A percentile compares a stretch with the other conserved stretches of the same genome.
Conservation (phyloP, 2,113 vertebrate species). For the Danio rerio region GRCz12tu NC_133179.1:13317001-13317500, state of each 20-base stretch:
- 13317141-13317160: conserved; percentile 50
- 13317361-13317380: conserved; percentile 42
- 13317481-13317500: conserved; percentile 62
- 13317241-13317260: conserved; percentile 28
- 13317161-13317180: conserved; percentile 43
- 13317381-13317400: conserved; percentile 40
- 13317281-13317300: conserved; percentile 47
- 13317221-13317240: conserved; percentile 42
- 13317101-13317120: conserved; percentile 53
- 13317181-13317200: conserved; percentile 39
- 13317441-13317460: conserved; percentile 41
- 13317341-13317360: conserved; percentile 64
- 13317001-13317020: too few species aligned
- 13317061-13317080: conserved; percentile 49
- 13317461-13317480: conserved; percentile 42
- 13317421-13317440: conserved; percentile 59
- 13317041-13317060: conserved; percentile 53
- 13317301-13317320: conserved; percentile 48
- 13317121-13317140: conserved; percentile 54
- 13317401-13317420: conserved; percentile 64
- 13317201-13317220: conserved; percentile 29
- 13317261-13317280: conserved; percentile 56
- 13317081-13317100: conserved; percentile 41
- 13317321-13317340: conserved; percentile 62
- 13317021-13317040: conserved; percentile 9